Conservation (phyloP, 2,113 vertebrate genomes). For the Phyllostomus hastatus region DNA sequence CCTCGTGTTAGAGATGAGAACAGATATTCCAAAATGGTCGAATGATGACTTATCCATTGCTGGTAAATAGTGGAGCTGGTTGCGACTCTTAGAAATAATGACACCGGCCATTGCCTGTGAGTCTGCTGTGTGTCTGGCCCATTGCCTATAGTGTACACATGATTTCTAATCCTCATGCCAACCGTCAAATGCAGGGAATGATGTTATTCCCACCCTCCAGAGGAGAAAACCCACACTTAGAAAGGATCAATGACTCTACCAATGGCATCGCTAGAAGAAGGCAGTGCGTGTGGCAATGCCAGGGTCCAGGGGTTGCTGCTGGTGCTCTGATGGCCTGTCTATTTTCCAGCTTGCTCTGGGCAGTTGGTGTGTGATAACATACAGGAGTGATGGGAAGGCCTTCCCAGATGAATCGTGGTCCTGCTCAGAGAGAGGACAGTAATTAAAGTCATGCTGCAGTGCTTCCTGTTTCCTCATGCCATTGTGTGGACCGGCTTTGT, state of each 20-base stretch:
- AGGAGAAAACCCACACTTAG: background rate
- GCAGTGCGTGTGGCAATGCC: background rate
- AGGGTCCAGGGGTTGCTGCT: too few relatives aligned
- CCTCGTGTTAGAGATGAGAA: background rate
- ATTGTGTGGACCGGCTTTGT: constrained; percentile 4
- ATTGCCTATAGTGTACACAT: background rate
- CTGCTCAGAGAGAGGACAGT: background rate
- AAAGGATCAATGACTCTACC: background rate
- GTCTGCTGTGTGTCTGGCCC: background rate
- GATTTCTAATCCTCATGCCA: background rate
- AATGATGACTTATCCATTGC: background rate
- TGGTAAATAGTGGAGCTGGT: background rate
- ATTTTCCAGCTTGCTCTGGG: background rate
- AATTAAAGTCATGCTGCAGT: background rate
- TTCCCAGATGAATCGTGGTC: background rate
- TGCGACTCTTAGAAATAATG: background rate
- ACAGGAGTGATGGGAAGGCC: background rate
- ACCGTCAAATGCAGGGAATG: background rate
- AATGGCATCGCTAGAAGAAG: background rate
- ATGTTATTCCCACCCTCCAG: background rate
- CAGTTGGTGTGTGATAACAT: background rate
- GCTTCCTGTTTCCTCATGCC: constrained; percentile 49
- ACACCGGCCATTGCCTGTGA: background rate
- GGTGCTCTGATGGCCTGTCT: too few relatives aligned
- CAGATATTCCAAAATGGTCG: background rate